These are phyloP conservation scores for Myzus persicae DNA, from an alignment of 1,140 invertebrate genomes.

Conservation along the genomic window DNA sequence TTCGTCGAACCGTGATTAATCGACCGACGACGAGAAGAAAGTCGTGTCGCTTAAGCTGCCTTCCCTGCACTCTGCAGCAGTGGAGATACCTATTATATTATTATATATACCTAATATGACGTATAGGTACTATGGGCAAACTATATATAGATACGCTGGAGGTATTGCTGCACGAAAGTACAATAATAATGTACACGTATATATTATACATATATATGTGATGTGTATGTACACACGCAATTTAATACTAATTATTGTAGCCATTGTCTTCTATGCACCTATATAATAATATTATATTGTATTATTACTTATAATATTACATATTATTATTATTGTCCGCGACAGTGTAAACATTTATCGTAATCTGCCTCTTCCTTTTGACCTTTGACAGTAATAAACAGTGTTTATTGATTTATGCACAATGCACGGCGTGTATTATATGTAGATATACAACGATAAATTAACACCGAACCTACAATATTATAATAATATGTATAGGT, in stretches of 20 bases:
- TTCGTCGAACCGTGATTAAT: slow-evolving; percentile 38
- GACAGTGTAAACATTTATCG: background rate
- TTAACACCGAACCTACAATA: background rate
- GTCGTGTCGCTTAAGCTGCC: background rate
- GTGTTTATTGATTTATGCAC: background rate
- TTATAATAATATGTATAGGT: background rate
- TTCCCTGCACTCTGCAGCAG: background rate
- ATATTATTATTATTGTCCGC: background rate
- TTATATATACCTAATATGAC: background rate
- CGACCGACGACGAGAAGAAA: background rate
- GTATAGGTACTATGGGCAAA: background rate
- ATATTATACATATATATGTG: background rate
- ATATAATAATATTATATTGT: background rate
- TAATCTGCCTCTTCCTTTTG: background rate
- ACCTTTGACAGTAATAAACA: slow-evolving; percentile 24
- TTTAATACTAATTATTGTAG: background rate
- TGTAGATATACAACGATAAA: background rate
- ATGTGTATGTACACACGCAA: background rate
- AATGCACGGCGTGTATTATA: background rate
- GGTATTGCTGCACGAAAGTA: background rate
- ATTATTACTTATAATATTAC: background rate
- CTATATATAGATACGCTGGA: background rate
- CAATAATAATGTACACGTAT: background rate
- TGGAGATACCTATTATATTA: background rate
- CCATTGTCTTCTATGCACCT: background rate